phyloP scores from a whole-genome alignment of 92 coral and sea anemone genomes.

The Scolanthus callimorphus region DNA sequence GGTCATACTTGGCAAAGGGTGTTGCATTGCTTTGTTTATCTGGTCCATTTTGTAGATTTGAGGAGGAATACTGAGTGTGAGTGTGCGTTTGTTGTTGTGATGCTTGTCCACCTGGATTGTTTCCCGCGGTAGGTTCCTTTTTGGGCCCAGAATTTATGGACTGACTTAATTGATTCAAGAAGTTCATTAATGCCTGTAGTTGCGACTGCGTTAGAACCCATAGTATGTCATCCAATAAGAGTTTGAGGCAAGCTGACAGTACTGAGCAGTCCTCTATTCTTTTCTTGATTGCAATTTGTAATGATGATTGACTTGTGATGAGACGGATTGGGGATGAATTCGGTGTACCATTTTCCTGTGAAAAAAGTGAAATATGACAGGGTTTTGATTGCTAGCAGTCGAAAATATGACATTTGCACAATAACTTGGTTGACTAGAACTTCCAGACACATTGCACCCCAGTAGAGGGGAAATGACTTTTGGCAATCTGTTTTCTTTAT shows the following conservation, averaged over 20 bases:
- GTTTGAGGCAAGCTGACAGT: slow-evolving; percentile 84
- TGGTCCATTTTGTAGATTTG: slow-evolving; percentile 36
- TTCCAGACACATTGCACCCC: too few species aligned
- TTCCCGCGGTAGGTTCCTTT: slow-evolving; percentile 49
- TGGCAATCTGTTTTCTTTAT: too few species aligned
- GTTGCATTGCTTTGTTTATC: slow-evolving; percentile 40
- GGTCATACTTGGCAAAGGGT: slow-evolving; percentile 72
- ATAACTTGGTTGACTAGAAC: too few species aligned
- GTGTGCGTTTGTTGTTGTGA: slow-evolving; percentile 42
- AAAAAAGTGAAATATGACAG: too few species aligned
- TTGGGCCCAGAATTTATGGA: slow-evolving; percentile 41
- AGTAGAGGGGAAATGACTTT: too few species aligned
- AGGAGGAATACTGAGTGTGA: slow-evolving; percentile 32
- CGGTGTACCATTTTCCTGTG: slow-evolving; percentile 43
- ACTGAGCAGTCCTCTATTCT: slow-evolving; percentile 92
- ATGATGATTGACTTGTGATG: slow-evolving; percentile 84
- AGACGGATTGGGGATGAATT: slow-evolving; percentile 85
- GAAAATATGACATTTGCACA: too few species aligned
- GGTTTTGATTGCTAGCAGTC: too few species aligned
- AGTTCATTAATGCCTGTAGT: slow-evolving; percentile 55
- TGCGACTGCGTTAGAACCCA: slow-evolving; percentile 97
- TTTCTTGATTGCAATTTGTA: slow-evolving; percentile 89
- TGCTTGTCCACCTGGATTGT: slow-evolving; percentile 47
- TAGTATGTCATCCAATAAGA: slow-evolving; percentile 79
- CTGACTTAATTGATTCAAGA: slow-evolving; percentile 71